Conservation (phyloP, 2,888 invertebrate genomes). For the Eristalis intricaria region DNA sequence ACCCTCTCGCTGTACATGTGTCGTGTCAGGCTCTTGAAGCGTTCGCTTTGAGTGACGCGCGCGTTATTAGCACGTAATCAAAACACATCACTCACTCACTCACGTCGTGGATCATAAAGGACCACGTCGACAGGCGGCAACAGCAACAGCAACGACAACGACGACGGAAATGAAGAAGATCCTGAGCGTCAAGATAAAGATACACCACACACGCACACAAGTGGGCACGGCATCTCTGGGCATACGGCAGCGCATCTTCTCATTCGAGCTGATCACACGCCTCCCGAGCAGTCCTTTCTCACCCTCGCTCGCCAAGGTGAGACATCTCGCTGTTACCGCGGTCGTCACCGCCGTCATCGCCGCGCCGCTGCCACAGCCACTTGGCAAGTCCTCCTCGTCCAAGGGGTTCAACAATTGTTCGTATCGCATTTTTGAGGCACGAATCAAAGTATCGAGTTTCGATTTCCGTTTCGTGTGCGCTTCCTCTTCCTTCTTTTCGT, state of each 20-base stretch:
- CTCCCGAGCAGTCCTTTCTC: slow-evolving; percentile 13
- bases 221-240: slow-evolving; percentile 24
- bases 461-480: slow-evolving; percentile 77
- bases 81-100: slow-evolving; percentile 65
- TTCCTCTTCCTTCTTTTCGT: slow-evolving; percentile 36
- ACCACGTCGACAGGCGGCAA: slow-evolving; percentile 11
- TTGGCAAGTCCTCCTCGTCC: slow-evolving; percentile 20
- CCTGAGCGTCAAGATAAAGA: slow-evolving; percentile 50
- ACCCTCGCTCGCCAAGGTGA: slow-evolving; percentile 16
- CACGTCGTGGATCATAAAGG: slow-evolving; percentile 47
- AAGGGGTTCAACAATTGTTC: slow-evolving; percentile 69
- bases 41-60: slow-evolving; percentile 62
- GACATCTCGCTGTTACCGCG: background rate
- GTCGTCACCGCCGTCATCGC: background rate
- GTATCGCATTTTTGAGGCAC: slow-evolving; percentile 76
- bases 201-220: slow-evolving; percentile 44
- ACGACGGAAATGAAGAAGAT: slow-evolving; percentile 67
- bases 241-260: slow-evolving; percentile 33
- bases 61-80: slow-evolving; percentile 72
- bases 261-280: slow-evolving; percentile 21
- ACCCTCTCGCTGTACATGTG: slow-evolving; percentile 32
- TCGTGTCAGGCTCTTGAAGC: slow-evolving; percentile 59
- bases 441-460: slow-evolving; percentile 81
- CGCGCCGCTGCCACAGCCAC: background rate
- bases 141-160: slow-evolving; percentile 27